Conservation (phyloP, 2,888 invertebrate genomes). For the Zhengitettix transpicula region DNA sequence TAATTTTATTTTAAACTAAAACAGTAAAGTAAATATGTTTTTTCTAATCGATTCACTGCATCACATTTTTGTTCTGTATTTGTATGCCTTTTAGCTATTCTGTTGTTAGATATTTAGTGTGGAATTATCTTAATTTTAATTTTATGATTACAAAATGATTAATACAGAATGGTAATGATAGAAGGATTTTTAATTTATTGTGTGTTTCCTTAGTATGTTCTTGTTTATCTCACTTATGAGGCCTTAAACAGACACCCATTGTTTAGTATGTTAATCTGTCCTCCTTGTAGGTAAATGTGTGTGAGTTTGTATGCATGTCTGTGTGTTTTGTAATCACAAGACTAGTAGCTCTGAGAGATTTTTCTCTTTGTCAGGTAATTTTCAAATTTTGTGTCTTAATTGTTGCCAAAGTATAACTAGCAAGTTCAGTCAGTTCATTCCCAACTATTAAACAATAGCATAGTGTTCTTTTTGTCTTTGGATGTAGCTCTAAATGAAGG, state of each 20-base stretch:
- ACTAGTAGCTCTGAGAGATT: background rate
- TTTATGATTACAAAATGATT: no score
- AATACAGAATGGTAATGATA: no score
- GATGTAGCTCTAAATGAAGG: background rate
- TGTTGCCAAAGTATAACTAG: conserved; percentile 9
- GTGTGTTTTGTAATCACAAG: background rate
- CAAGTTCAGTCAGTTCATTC: conserved; percentile 6
- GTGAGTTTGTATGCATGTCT: background rate
- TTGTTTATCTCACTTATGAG: conserved; percentile 8
- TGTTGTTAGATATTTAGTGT: no score
- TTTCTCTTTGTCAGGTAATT: background rate
- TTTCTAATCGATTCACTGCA: no score
- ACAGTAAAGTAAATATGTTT: no score
- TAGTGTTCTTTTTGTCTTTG: background rate
- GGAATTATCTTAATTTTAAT: no score
- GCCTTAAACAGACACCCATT: conserved; percentile 8
- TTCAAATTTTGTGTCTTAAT: conserved; percentile 4
- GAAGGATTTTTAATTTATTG: background rate
- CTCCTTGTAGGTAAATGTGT: background rate
- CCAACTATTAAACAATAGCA: background rate
- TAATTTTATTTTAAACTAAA: no score
- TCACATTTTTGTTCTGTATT: no score
- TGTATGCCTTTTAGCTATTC: no score
- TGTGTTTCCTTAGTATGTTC: background rate
- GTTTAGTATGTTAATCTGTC: background rate